Base-by-base conservation (phyloP, 2,797 vertebrate genomes). In the Amblyopsis hoosieri region DNA sequence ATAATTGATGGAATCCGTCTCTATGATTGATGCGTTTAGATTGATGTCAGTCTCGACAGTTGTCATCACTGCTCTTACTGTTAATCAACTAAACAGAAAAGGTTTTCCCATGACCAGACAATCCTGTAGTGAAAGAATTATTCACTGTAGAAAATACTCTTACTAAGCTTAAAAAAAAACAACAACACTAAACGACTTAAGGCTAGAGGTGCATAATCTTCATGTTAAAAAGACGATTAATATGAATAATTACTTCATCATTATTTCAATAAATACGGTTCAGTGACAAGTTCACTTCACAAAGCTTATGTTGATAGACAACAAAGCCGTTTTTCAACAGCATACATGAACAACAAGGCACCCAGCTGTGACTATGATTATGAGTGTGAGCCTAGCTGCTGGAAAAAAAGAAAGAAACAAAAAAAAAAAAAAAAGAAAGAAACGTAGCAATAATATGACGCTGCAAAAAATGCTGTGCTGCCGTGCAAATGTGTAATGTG, bases 1-100 rank as follows among this genome's bases (percentile, higher is more conserved):
- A 65, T 90, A 92, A 93, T 93, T 92, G 91, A 92, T 90, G 87
- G 89, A 92, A 91, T 91, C 79, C 81, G 84, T 80, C 83, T 86
- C 67, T 79, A 87, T 72, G 13, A 80, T 87, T 88, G 90, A 82
- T 85, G 87, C 79, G 76, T 66, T 83, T 80, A 75, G 23, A 23
- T 23, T 23, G 23, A 23, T 23, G 23, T 67, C 56, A n/a, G 58
- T 13, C 78, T 76, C 69, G 84, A 80, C 81, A 8, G 74, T 81
- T 78, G 79, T 86, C 80, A 82, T 76, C 79, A 67, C 66, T 75
- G 81, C 80, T 69, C 84, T 77, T 82, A 71, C 79, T 79, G 79
- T 84, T 84, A 82, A 78, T 72, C 74, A 15, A 72, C 79, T 60
- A 67, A 84, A 70, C 75, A 62, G 65, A 72, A 69, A 66, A 62